Evolutionary conservation across 2,888 invertebrate genomes (phyloP).

Genomic region (Tetramorium bicarinatum): DNA sequence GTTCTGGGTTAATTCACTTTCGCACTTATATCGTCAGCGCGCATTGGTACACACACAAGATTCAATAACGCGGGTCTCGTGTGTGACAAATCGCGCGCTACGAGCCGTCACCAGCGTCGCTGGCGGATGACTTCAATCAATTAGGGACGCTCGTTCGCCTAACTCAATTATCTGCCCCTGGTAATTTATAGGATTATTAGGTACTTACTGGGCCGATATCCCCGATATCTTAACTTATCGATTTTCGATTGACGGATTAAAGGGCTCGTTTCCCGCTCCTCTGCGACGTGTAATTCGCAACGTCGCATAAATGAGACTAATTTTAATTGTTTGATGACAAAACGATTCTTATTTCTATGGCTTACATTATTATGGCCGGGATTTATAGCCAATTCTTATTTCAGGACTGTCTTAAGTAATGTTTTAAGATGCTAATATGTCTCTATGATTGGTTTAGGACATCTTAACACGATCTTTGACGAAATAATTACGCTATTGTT

Average conservation of each 20-base stretch:
- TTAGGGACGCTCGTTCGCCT: constrained; percentile 68
- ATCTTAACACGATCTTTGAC: background rate
- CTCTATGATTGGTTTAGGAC: too few species aligned
- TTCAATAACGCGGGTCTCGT: constrained; percentile 46
- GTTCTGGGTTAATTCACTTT: constrained; percentile 54
- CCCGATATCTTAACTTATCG: constrained; percentile 41
- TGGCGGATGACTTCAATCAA: constrained; percentile 71
- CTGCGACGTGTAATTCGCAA: background rate
- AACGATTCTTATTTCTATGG: background rate
- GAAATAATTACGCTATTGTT: background rate
- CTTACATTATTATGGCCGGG: background rate
- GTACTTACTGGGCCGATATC: constrained; percentile 48
- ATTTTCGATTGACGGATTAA: constrained; percentile 47
- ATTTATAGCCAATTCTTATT: too few species aligned
- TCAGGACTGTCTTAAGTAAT: too few species aligned
- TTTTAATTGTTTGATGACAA: background rate
- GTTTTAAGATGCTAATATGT: too few species aligned
- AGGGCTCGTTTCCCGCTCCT: constrained; percentile 17
- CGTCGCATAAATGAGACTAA: constrained; percentile 13
- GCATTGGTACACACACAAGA: constrained; percentile 34
- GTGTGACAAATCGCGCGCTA: constrained; percentile 56
- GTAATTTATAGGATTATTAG: constrained; percentile 67
- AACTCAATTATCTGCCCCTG: constrained; percentile 68
- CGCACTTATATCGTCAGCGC: constrained; percentile 43
- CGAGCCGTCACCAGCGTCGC: constrained; percentile 49